Percentiles rank a stretch among this genome's conserved stretches.
These are phyloP conservation scores for Eulemur albifrons DNA, from an alignment of 2,797 vertebrate genomes.

Conservation along the genomic window DNA sequence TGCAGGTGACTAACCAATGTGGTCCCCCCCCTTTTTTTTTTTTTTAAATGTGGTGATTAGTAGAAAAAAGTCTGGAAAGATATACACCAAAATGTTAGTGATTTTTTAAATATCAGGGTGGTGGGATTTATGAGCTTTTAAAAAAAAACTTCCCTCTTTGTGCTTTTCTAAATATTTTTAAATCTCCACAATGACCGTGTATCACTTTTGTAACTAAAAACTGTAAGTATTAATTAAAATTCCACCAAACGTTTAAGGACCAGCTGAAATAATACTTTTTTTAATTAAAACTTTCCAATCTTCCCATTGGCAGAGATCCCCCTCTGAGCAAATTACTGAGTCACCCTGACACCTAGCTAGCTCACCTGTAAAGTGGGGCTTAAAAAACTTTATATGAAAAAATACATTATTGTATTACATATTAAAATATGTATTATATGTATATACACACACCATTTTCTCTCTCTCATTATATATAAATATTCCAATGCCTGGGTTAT, in stretches of 20 bases:
- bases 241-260: background rate
- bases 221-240: slow-evolving; percentile 42
- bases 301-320: background rate
- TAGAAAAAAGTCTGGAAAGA: background rate
- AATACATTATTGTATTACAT: background rate
- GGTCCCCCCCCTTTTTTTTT: background rate
- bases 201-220: slow-evolving; percentile 29
- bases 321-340: background rate
- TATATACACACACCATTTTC: background rate
- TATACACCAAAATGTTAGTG: background rate
- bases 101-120: background rate
- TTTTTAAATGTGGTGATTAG: background rate
- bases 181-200: background rate
- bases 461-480: background rate
- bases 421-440: background rate
- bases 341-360: background rate
- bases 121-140: background rate
- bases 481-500: background rate
- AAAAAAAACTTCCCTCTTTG: background rate
- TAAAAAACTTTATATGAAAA: background rate
- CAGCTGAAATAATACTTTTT: slow-evolving; percentile 15
- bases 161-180: slow-evolving; percentile 21
- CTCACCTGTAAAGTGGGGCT: background rate
- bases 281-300: background rate
- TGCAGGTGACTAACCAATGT: background rate